Conservation (phyloP, 2,113 vertebrate genomes). For the Paracanthobrama guichenoti region DNA sequence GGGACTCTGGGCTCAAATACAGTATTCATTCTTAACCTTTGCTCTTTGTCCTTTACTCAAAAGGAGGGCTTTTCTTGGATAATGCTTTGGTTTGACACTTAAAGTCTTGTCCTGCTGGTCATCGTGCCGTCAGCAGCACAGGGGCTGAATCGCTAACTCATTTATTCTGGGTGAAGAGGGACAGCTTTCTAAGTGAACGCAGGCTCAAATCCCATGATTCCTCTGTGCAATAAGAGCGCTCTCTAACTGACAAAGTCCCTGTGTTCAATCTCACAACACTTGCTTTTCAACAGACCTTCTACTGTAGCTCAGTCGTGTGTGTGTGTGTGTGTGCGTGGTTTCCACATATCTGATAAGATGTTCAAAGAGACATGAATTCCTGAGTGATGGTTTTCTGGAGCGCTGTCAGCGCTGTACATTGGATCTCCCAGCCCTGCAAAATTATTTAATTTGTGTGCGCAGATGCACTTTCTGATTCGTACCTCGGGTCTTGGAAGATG, state of each 20-base stretch:
- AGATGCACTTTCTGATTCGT: neutral
- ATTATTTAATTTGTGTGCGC: conserved; percentile 36
- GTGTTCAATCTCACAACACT: conserved; percentile 17
- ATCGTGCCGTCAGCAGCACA: conserved; percentile 3
- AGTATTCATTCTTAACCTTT: neutral
- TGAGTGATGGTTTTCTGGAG: neutral
- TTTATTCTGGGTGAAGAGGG: neutral
- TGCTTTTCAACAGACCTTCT: conserved; percentile 8
- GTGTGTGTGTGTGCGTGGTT: neutral
- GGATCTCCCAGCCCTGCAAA: neutral
- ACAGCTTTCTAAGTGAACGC: conserved; percentile 27
- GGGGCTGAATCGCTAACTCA: neutral
- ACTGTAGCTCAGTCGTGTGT: neutral
- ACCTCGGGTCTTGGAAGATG: conserved; percentile 33
- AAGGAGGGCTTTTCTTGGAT: neutral
- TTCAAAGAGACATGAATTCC: neutral
- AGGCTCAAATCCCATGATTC: conserved; percentile 19
- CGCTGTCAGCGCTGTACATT: neutral
- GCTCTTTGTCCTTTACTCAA: conserved; percentile 16
- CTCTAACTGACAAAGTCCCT: conserved; percentile 22
- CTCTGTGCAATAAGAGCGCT: neutral
- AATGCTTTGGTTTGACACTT: neutral
- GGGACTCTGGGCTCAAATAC: neutral
- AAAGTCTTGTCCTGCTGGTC: conserved; percentile 10
- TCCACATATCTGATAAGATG: neutral